Evolutionary conservation across 2,113 vertebrate species (phyloP), one percentile per base, ranked within the genome.

Genomic region (Petrocephalus microphthalmus): DNA sequence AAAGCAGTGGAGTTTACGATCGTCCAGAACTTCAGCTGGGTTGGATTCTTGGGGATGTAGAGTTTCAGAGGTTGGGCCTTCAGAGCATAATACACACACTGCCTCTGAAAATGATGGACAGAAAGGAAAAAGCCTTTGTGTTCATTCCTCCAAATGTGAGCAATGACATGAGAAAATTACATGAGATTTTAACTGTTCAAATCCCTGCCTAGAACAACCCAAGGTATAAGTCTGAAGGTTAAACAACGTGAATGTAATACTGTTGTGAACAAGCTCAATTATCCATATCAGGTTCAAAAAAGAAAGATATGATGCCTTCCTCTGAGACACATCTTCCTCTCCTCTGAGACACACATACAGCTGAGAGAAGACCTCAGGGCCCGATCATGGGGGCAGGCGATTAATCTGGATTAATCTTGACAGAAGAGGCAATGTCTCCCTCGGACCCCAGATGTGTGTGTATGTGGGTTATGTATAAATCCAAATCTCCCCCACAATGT

Each of bases 11-110:
- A 98, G 94, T 98, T 98, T 91, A 99, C 96, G 92, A 98, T 95
- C 91, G 93, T 96, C 98, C 98, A 99, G 91, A 99, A 97, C 8
- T 94, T 97, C 71, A 97, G 95, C 94, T 99, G 97, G 22, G 94
- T 95, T 0, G 95, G 96, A 87, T 98, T 97, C 94, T 97, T 98
- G 7, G 98, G 98, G 89, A 99, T 99, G 94, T 99, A 99, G 0
- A 97, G 95, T 33, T 95, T 96, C 52, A 98, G 93, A 0, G 98
- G 98, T 91, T 97, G 96, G 25, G 97, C 97, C 93, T 98, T 99
- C 84, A 99, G 93, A 0, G 97, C 95, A 0, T 96, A 99, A 88
- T 99, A 97, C 90, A 98, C 97, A 89, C 97, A 99, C 93, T 98
- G 97, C 33, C 97, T 95, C 98, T 98, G 93, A 42, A 56, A 84